phyloP scores from a whole-genome alignment of 2,113 vertebrate species.

The Arenaria interpres region DNA sequence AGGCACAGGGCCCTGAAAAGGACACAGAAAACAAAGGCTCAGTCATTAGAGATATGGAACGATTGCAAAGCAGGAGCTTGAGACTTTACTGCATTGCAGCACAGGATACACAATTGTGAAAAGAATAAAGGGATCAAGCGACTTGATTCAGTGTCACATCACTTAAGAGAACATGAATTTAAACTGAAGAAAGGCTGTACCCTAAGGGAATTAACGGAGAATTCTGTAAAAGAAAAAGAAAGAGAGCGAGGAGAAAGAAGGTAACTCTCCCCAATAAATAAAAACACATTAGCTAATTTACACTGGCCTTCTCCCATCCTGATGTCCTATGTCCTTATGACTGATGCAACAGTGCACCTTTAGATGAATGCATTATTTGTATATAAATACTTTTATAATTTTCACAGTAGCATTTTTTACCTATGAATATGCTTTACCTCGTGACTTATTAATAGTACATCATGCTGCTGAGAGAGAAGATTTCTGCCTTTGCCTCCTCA shows the following conservation, averaged over 20 bases:
- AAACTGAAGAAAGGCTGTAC: constrained; percentile 7
- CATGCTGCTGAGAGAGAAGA: background rate
- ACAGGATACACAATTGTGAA: background rate
- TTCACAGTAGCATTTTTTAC: constrained; percentile 64
- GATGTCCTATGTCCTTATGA: background rate
- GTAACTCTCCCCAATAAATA: background rate
- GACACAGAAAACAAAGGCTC: constrained; percentile 1
- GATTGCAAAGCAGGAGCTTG: background rate
- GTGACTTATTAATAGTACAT: constrained; percentile 59
- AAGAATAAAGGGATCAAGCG: background rate
- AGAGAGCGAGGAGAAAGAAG: background rate
- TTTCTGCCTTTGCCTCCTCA: background rate
- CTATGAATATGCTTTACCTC: constrained; percentile 33
- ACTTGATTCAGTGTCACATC: background rate
- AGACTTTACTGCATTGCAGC: constrained; percentile 39
- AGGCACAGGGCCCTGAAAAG: background rate
- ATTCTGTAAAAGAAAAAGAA: background rate
- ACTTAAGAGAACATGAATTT: background rate
- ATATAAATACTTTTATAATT: constrained; percentile 5
- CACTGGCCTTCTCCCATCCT: constrained; percentile 23
- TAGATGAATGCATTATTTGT: constrained; percentile 6
- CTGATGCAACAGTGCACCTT: constrained; percentile 24
- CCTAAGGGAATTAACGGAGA: background rate
- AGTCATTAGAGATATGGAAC: background rate
- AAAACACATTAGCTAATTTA: background rate